Base-by-base conservation (phyloP, 2,888 invertebrate species). In the Leptopterna dolabrata region DNA sequence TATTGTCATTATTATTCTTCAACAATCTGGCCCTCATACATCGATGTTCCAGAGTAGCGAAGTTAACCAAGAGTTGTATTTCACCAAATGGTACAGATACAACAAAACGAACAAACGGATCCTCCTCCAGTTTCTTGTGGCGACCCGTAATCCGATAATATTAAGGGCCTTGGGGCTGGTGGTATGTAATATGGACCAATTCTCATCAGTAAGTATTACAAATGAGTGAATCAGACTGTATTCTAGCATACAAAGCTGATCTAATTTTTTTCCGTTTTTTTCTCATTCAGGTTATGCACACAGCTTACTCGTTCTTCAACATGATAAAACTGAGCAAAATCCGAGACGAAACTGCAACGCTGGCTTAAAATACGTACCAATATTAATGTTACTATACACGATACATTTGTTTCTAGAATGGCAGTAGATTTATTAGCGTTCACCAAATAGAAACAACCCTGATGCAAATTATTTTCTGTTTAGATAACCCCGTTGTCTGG, bases 291-390 rank as follows among this genome's bases (percentile, higher is more conserved):
- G 85, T 85, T 0, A 85, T 85, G 85, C 71, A 85, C 24, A 55
- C 85, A 45, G 85, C 85, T n/a, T 85, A 85, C 45, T 85, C 85
- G 29, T 85, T 85, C 24, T 85, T 85, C 85, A 85, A 85, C 30
- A 45, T 85, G 36, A 14, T 85, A 6, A 85, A 85, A 73, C 24
- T 85, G 41, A 83, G 43, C 36, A 83, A 83, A 41, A 27, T 51
- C 4, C 27, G 47, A n/a, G 81, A 81, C n/a, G 41, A 78, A 24
- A 63, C 63, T 11, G 19, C 24, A 24, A 24, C 24, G 19, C 1
- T n/a, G 45, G 45, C n/a, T n/a, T n/a, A n/a, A n/a, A n/a, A n/a
- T n/a, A n/a, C n/a, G n/a, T n/a, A n/a, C n/a, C n/a, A n/a, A n/a
- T n/a, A n/a, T n/a, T n/a, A n/a, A n/a, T n/a, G n/a, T n/a, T n/a